Evolutionary conservation across 2,113 vertebrate genomes (phyloP).

Genomic region (Scatophagus argus): DNA sequence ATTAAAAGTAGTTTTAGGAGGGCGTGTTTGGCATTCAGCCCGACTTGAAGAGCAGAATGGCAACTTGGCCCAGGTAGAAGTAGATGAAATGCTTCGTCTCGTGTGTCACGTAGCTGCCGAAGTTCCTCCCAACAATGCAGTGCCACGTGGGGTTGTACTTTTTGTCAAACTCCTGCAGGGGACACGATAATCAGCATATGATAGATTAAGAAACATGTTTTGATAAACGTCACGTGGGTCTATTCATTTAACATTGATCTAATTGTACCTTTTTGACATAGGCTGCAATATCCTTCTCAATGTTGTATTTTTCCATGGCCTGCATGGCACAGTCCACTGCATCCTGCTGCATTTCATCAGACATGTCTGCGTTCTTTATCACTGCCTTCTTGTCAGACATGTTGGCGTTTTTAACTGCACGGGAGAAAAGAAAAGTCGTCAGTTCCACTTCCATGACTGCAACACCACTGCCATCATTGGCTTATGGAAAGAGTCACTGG

Average conservation of each 20-base stretch:
- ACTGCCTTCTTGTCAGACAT: slow-evolving; percentile 99
- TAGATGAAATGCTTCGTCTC: slow-evolving; percentile 99
- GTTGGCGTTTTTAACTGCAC: slow-evolving; percentile 68
- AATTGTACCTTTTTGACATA: slow-evolving; percentile 97
- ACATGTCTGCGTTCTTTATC: slow-evolving; percentile 99
- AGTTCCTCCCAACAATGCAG: slow-evolving; percentile 99
- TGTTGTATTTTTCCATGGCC: slow-evolving; percentile 99
- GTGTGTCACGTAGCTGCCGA: slow-evolving; percentile 99
- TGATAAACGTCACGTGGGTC: too few relatives aligned
- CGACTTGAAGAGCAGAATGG: slow-evolving; percentile 99
- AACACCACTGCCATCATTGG: neutral
- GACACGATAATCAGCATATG: neutral
- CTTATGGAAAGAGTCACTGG: neutral
- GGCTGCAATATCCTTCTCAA: slow-evolving; percentile 98
- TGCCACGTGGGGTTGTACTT: slow-evolving; percentile 99
- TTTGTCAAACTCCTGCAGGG: slow-evolving; percentile 97
- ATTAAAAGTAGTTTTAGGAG: slow-evolving; percentile 43
- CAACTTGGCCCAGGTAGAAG: slow-evolving; percentile 99
- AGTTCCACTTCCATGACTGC: neutral
- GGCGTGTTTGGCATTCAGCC: slow-evolving; percentile 84
- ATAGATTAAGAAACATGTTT: neutral
- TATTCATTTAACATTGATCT: neutral
- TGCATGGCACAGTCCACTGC: slow-evolving; percentile 98
- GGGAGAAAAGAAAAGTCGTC: neutral
- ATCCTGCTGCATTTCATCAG: slow-evolving; percentile 99